Evolutionary conservation across 1,140 invertebrate species (phyloP), one percentile per base, ranked within the genome.

Genomic region (Tenebrio molitor): DNA sequence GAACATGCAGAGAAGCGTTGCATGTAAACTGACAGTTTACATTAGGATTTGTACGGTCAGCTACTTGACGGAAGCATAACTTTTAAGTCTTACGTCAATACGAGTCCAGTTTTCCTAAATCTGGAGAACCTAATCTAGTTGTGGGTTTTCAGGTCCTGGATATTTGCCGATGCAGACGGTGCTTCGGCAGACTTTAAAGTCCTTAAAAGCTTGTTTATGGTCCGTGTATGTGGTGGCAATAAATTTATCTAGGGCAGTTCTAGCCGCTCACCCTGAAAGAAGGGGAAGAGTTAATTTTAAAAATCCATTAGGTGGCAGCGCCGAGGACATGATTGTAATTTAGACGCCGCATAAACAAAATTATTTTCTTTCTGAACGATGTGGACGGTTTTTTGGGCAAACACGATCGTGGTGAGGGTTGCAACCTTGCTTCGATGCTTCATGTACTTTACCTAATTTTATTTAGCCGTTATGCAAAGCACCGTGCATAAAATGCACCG

Each of bases 401-500:
- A 29, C 15, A 50, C 15, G 29, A 58, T 58, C 50, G 19, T 23
- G 19, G 19, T 58, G 50, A 58, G 29, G 21, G n/a, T 25, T 39
- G 12, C 36, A 12, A 8, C 25, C 36, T 12, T 6, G 12, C 19
- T 62, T 19, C 25, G 19, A 21, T 42, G 64, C 42, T 73, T 58
- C 50, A 63, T 46, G 71, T 73, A 73, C 71, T 73, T 73, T 69
- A 42, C 36, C 50, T 73, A 73, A 73, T 73, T 73, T 73, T 73
- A 69, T 73, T 73, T 68, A 67, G 71, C 63, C 50, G 71, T 72
- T 73, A 73, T 73, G 71, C 44, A 73, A 73, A 73, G 34, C 36
- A 69, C 23, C 29, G n/a, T 42, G 41, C 65, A 73, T 73, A 73
- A 73, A 73, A 69, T 73, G 66, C 71, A 72, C 71, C 63, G 63